These are phyloP conservation scores for Cathartes aura DNA, from an alignment of 2,113 vertebrate species.

Conservation along the genomic window DNA sequence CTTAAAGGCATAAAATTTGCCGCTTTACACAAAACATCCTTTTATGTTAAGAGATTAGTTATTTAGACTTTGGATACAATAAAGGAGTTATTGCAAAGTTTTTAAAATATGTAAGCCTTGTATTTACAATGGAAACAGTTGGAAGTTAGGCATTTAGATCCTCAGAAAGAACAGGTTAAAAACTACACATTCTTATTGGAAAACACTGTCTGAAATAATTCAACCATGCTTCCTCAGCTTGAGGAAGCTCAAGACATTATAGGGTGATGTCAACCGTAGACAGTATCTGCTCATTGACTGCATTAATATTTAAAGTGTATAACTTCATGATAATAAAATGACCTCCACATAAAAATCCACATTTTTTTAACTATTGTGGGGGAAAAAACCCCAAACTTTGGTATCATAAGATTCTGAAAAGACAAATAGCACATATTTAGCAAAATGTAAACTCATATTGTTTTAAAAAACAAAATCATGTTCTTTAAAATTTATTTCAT, in stretches of 20 bases:
- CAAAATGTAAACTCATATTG: not conserved
- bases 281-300: not conserved
- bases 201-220: not conserved
- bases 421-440: not conserved
- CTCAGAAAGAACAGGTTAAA: not conserved
- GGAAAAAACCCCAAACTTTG: fast-evolving
- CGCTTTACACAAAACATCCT: not conserved
- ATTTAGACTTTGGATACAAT: not conserved
- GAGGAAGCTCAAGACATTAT: not conserved
- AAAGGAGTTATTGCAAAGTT: not conserved
- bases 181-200: not conserved
- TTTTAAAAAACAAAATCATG: not conserved
- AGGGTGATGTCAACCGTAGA: not conserved
- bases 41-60: not conserved
- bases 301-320: not conserved
- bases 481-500: not conserved
- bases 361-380: not conserved
- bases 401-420: not conserved
- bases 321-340: not conserved
- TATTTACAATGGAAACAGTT: fast-evolving
- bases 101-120: not conserved
- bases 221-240: not conserved
- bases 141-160: not conserved
- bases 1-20: not conserved
- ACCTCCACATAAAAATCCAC: not conserved